Evolutionary conservation across 2,113 vertebrate genomes (phyloP), one percentile per base, ranked within the genome.

Genomic region (Semicossyphus pulcher): DNA sequence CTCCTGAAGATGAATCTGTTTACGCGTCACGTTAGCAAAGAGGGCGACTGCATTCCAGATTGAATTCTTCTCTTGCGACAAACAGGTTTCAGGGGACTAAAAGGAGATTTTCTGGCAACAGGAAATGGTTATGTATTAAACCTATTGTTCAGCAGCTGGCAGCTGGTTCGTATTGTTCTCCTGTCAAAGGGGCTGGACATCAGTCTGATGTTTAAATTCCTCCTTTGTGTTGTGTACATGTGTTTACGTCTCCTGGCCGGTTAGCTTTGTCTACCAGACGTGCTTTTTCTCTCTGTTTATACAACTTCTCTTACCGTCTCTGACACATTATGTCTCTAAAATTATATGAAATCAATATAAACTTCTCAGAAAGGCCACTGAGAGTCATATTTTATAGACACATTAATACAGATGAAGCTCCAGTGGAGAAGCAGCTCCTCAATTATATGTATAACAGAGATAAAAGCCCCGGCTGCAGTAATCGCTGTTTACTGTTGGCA

Each of bases 401-500:
- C 11, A 23, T 41, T 36, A 70, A 52, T 57, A 49, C 51, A 60
- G 74, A 67, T 41, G 5, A 41, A 37, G 34, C 39, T 56, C 47
- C 71, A 20, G 34, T 47, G 37, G 15, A 4, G 34, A 21, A 62
- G n/a, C 8, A 56, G 47, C 8, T 61, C 12, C 59, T 53, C 10
- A 58, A 81, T 78, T 76, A 66, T 64, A 61, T 54, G 59, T 66
- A 47, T 58, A 51, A 66, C 53, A 28, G 28, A 65, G 42, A 72
- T 62, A 72, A 83, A 82, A 57, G 62, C 37, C 21, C 18, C 4
- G 63, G 45, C 18, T 36, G 59, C 34, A 26, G 70, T 89, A 87
- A 91, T 90, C 81, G 64, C 74, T 89, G 69, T 89, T 91, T 91
- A 88, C 78, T 36, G 64, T 74, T 47, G 56, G 60, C 67, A 52